Conservation (phyloP, 2,797 vertebrate species). For the Poecilia velifera region DNA sequence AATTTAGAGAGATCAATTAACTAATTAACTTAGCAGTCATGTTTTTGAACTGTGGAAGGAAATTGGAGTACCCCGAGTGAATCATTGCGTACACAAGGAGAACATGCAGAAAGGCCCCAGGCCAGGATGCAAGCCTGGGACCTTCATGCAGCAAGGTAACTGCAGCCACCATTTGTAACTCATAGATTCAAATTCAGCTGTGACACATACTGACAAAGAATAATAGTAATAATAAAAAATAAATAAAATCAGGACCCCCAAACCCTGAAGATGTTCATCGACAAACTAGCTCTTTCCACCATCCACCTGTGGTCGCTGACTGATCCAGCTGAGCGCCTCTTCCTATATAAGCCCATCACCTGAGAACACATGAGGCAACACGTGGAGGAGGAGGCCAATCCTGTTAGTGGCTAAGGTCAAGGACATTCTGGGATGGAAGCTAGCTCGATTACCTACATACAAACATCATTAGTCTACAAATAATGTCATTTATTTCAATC, state of each 20-base stretch:
- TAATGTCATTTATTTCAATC: background rate
- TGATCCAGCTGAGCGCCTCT: constrained; percentile 21
- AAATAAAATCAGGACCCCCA: background rate
- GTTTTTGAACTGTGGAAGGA: background rate
- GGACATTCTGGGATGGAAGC: constrained; percentile 59
- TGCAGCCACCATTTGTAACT: background rate
- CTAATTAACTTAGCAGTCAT: background rate
- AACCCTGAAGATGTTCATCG: constrained; percentile 8
- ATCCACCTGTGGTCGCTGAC: constrained; percentile 23
- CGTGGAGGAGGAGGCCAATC: constrained; percentile 77
- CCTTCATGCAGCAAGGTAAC: background rate
- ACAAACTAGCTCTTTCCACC: constrained; percentile 1
- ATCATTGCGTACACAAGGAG: background rate
- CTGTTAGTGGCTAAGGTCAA: constrained; percentile 78
- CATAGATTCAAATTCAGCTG: background rate
- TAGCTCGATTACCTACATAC: constrained; percentile 45
- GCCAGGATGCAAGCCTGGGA: background rate
- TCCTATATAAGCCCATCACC: constrained; percentile 54
- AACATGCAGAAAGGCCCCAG: background rate
- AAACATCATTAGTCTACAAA: constrained; percentile 11
- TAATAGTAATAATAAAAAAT: background rate
- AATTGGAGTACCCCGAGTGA: background rate
- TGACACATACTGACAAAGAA: background rate
- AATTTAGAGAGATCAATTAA: background rate
- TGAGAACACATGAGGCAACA: constrained; percentile 62